Evolutionary conservation across 2,113 vertebrate genomes (phyloP), one percentile per base, ranked within the genome.

Genomic region (Vombatus ursinus): DNA sequence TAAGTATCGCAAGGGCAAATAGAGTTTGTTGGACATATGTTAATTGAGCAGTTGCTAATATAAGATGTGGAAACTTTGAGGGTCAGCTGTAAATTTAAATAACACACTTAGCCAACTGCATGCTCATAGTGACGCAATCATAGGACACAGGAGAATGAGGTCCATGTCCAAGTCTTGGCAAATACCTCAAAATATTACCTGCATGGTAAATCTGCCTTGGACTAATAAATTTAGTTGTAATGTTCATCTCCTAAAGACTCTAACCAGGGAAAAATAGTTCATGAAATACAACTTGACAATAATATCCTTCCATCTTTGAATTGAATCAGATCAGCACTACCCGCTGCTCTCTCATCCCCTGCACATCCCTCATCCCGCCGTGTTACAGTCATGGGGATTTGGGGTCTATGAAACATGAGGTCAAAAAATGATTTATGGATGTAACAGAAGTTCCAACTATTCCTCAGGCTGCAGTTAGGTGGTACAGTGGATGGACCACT

Each of bases 1-100:
- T 92, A 90, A 48, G 26, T 95, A 91, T 94, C n/a, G 77, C 89
- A 95, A 97, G 92, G 9, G 1, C 8, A 94, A 68, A 68, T 95
- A 94, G 90, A 90, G 89, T 26, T 52, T 8, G 16, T 44, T 0
- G 91, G 94, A 52, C 77, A 26, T 14, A 0, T 96, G 25, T 89
- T 94, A 51, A 31, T 90, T 91, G 50, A 51, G 5, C 49, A 92
- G 10, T 23, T 94, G n/a, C 26, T 96, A 90, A 61, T 49, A 0
- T 92, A 50, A 95, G 94, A 94, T 53, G 89, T 31, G 48, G 48
- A 12, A 95, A 11, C 53, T 90, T 47, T 90, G 3, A 90, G 68
- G 26, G 24, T 53, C 8, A 93, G 31, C 92, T 92, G 16, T 48
- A 93, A 91, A 95, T 89, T 93, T 52, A 16, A 94, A 50, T 92